Conservation (phyloP, 2,113 vertebrate species). For the Procavia capensis region DNA sequence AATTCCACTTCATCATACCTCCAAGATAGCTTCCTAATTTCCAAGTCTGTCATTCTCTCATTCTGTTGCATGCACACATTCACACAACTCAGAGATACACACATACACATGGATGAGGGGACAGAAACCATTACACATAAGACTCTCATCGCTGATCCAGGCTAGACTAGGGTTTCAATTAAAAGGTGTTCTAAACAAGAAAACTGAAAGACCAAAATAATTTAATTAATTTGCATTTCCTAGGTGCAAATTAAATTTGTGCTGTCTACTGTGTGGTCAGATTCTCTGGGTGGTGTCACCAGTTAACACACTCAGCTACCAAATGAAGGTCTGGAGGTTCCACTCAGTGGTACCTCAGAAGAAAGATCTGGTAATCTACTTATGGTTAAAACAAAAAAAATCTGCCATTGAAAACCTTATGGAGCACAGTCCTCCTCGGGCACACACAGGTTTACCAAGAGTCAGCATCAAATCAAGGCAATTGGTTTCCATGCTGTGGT, state of each 20-base stretch:
- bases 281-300: not conserved
- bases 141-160: not conserved
- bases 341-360: not conserved
- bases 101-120: not conserved
- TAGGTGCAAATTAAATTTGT: not conserved
- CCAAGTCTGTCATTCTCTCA: not conserved
- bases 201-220: not conserved
- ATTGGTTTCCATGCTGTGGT: not conserved
- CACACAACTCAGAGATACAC: not conserved
- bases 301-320: not conserved
- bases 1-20: not conserved
- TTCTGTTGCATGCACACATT: not conserved
- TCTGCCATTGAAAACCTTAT: not conserved
- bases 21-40: constrained; percentile 39
- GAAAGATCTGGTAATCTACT: not conserved
- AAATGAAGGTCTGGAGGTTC: not conserved
- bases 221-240: not conserved
- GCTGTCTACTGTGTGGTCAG: not conserved
- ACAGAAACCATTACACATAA: not conserved
- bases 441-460: not conserved
- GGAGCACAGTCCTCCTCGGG: not conserved
- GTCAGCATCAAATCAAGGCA: not conserved
- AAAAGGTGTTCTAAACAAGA: not conserved
- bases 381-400: not conserved
- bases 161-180: not conserved